phyloP scores from a whole-genome alignment of 1,140 invertebrate species.

The Trachelipus rathkii region DNA sequence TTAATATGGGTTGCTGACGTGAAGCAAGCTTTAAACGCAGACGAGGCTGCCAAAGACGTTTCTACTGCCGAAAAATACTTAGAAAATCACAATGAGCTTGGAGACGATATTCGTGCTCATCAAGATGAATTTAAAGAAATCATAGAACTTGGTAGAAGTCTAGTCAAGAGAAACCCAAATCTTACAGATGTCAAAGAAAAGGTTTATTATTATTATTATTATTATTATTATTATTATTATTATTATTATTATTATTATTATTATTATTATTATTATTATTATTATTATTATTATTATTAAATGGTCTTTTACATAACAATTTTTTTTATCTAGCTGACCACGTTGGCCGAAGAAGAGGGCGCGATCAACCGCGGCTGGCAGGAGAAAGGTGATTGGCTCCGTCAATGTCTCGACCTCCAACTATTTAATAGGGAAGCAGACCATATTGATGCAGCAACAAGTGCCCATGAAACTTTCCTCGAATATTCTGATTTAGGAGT shows the following conservation, averaged over 20 bases:
- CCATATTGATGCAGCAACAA: constrained; percentile 91
- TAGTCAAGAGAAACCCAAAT: constrained; percentile 47
- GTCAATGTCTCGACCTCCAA: constrained; percentile 80
- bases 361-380: constrained; percentile 70
- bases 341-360: constrained; percentile 69
- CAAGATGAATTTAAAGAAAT: constrained; percentile 66
- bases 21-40: constrained; percentile 74
- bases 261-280: no score
- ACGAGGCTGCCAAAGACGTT: constrained; percentile 78
- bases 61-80: constrained; percentile 82
- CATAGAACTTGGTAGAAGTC: constrained; percentile 51
- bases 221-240: no score
- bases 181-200: constrained; percentile 42
- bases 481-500: constrained; percentile 84
- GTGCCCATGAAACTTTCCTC: constrained; percentile 87
- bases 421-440: constrained; percentile 94
- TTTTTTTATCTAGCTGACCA: constrained; percentile 57
- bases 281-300: no score
- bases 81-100: constrained; percentile 86
- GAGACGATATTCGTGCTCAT: constrained; percentile 85
- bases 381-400: constrained; percentile 74
- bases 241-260: no score
- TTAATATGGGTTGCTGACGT: constrained; percentile 72
- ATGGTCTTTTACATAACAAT: no score
- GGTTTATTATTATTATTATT: constrained; percentile 25